Evolutionary conservation across 2,113 vertebrate species (phyloP), one percentile per base, ranked within the genome.

Genomic region (Pteropus alecto): DNA sequence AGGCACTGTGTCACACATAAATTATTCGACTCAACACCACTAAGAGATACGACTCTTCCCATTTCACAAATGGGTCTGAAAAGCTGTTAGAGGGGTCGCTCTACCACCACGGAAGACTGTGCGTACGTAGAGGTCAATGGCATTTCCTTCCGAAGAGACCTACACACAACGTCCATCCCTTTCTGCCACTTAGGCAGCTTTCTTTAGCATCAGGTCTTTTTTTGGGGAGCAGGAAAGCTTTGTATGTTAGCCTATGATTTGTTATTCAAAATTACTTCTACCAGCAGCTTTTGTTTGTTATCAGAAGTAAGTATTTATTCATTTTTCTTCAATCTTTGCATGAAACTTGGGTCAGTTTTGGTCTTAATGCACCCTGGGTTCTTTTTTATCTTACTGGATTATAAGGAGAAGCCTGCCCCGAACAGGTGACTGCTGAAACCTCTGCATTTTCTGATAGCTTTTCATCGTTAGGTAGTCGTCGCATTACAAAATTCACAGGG

Each of bases 111-210:
- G 6, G 48, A n/a, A 85, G 16, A 51, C 18, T 3, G 2, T 48
- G 48, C 48, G 46, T 21, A 2, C 7, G 0, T 18, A 7, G 13
- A n/a, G 38, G 30, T 77, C 68, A 67, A 56, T 0, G 15, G 16
- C 12, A 12, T 5, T 58, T 38, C 38, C 51, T 77, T 82, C 43
- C 1, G 0, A 24, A 22, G 38, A 28, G 43, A 46, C 46, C 71
- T 22, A 15, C 22, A 0, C 2, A 0, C 2, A 15, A 11, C 0
- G 2, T 4, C 19, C 33, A 7, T 2, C 5, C 3, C 19, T 73
- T 63, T 38, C 24, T 6, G 35, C n/a, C 33, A n/a, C 16, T 26
- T 21, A 13, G 2, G 3, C 3, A 13, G 38, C 46, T 51, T 38
- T 41, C 33, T 43, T 54, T 35, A 35, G 46, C 60, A 22, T 35